Evolutionary conservation across 37 sponge, comb jelly and placozoan species (phyloP).

Genomic region (Beroe forskalii): DNA sequence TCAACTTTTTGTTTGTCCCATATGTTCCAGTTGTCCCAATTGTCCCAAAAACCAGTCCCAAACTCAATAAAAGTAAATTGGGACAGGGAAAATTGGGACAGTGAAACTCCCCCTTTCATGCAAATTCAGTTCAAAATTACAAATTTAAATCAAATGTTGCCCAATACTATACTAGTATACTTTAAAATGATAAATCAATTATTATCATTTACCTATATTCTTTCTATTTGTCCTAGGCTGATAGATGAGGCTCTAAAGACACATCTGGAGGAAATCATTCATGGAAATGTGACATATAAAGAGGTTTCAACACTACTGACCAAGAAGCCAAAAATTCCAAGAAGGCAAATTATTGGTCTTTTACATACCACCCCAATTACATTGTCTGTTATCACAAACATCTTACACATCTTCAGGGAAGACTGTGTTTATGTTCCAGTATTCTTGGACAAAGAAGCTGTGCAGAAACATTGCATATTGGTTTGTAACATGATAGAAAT

Average conservation of each 20-base stretch:
- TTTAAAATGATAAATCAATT: no score
- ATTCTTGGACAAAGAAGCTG: background rate
- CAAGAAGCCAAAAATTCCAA: background rate
- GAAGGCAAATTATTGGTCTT: background rate
- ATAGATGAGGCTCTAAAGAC: background rate
- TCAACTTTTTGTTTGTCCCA: no score
- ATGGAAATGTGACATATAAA: background rate
- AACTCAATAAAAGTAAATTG: no score
- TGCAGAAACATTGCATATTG: background rate
- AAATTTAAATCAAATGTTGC: no score
- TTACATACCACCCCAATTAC: background rate
- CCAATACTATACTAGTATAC: no score
- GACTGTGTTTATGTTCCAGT: constrained; percentile 23
- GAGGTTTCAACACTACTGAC: background rate
- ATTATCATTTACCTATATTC: no score
- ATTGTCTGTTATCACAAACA: background rate
- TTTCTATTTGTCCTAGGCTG: no score
- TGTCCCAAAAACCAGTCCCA: no score
- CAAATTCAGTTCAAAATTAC: no score
- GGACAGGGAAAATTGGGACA: no score
- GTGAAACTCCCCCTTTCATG: no score
- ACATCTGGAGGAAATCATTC: background rate
- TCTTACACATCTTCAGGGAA: background rate
- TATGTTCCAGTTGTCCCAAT: no score
- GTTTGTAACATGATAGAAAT: background rate